Base-by-base conservation (phyloP, 2,113 vertebrate genomes). In the Sander vitreus region DNA sequence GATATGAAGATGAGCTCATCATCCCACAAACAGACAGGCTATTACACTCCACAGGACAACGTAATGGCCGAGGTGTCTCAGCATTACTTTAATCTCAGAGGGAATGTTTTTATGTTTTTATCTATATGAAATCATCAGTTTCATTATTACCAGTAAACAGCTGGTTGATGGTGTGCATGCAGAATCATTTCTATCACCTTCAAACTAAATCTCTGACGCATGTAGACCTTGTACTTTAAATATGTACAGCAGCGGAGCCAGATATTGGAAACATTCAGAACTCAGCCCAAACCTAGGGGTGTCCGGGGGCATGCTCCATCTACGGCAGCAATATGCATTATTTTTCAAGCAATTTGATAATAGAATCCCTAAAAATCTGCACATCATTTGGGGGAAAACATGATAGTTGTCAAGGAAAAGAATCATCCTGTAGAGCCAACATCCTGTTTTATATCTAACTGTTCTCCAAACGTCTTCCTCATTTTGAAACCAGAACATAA, bases 31-130 rank as follows among this genome's bases (percentile, higher is more conserved):
- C 50, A 76, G 23, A 53, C 60, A 6, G 11, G 45, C 62, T 14
- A 14, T 19, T 9, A 19, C 48, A 11, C 74, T 43, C 64, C 36
- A 9, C 23, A 58, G 79, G 55, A 75, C 64, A 15, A 47, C 19
- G 10, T 8, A 54, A 67, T 45, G n/a, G 51, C 23, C 16, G 60
- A 23, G 33, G 55, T 43, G 48, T 67, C 8, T 30, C 39, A 30
- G 48, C 54, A 5, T 60, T 4, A 25, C 47, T 81, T 67, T 68
- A 74, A 74, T 68, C 55, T 21, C 25, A 58, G n/a, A 12, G 14
- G 11, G 51, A 58, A 21, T 18, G 21, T 27, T 19, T 74, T 51
- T 60, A 69, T n/a, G n/a, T n/a, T n/a, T n/a, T n/a, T n/a, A n/a
- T n/a, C n/a, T n/a, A n/a, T n/a, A n/a, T 30, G 30, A 30, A 67